Conservation (phyloP, 2,888 invertebrate species). For the Aspidiotus rigidus region DNA sequence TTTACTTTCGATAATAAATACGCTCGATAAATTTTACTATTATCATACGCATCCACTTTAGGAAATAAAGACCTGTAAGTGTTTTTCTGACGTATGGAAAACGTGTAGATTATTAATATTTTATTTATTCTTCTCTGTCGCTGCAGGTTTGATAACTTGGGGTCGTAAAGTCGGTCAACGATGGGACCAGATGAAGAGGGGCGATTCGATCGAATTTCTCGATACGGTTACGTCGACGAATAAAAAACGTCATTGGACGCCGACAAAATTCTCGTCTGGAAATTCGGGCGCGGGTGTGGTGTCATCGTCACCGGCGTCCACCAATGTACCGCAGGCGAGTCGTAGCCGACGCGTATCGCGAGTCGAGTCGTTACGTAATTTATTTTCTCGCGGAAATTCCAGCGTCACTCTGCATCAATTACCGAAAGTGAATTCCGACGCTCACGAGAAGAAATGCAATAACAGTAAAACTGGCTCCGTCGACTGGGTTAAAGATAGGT, state of each 20-base stretch:
- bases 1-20: no score
- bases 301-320: neutral
- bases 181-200: slow-evolving; percentile 53
- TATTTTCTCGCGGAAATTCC: slow-evolving; percentile 43
- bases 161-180: slow-evolving; percentile 52
- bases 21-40: no score
- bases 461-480: slow-evolving; percentile 36
- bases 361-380: slow-evolving; percentile 49
- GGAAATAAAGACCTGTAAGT: no score
- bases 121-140: neutral
- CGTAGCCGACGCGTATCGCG: slow-evolving; percentile 44
- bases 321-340: slow-evolving; percentile 8
- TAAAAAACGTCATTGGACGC: slow-evolving; percentile 46
- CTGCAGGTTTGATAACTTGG: slow-evolving; percentile 53
- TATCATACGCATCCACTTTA: no score
- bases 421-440: slow-evolving; percentile 39
- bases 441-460: neutral
- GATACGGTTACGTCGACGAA: slow-evolving; percentile 42
- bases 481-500: slow-evolving; percentile 41
- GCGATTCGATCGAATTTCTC: slow-evolving; percentile 51
- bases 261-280: slow-evolving; percentile 37
- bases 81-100: neutral
- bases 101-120: neutral
- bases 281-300: no score
- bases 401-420: slow-evolving; percentile 37